phyloP scores from a whole-genome alignment of 2,888 invertebrate genomes.

The Teleogryllus oceanicus region DNA sequence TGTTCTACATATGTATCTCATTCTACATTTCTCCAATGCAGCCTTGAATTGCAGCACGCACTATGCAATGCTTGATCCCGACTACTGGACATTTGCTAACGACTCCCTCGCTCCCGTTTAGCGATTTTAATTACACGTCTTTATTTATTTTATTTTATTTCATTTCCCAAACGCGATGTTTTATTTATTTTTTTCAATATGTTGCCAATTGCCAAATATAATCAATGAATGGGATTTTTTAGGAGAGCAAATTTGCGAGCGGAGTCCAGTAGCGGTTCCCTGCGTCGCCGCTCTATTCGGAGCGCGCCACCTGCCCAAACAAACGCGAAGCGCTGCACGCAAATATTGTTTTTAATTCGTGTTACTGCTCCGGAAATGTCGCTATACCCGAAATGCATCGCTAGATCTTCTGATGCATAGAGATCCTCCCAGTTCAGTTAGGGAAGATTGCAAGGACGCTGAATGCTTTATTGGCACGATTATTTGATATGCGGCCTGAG shows the following conservation, averaged over 20 bases:
- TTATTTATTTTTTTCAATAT: constrained; percentile 11
- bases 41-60: too few species aligned
- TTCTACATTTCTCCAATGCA: too few species aligned
- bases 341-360: constrained; percentile 7
- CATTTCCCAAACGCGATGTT: constrained; percentile 4
- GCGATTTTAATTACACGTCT: background rate
- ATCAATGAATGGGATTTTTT: constrained; percentile 7
- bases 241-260: constrained; percentile 18
- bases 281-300: background rate
- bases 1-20: too few species aligned
- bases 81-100: too few species aligned
- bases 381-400: constrained; percentile 1
- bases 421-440: too few species aligned
- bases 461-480: too few species aligned
- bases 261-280: background rate
- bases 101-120: background rate
- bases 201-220: constrained; percentile 7
- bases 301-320: background rate
- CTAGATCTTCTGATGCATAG: background rate
- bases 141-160: constrained; percentile 18
- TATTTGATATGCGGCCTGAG: too few species aligned
- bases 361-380: background rate
- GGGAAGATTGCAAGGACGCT: too few species aligned
- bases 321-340: background rate
- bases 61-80: too few species aligned